phyloP scores from a whole-genome alignment of 2,797 vertebrate species.

The Gouania willdenowi region DNA sequence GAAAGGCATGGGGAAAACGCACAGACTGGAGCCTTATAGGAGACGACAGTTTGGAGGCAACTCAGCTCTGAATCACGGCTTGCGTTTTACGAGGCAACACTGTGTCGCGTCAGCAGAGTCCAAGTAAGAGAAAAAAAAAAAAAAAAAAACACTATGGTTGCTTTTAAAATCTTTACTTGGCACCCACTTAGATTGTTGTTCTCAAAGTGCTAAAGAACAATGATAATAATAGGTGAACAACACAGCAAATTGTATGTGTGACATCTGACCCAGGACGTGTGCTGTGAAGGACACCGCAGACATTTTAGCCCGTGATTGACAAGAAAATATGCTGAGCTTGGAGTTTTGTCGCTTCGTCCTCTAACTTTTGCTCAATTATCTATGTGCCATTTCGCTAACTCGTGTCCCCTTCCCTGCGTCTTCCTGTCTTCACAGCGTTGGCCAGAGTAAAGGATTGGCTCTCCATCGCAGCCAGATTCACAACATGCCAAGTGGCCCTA shows the following conservation, averaged over 20 bases:
- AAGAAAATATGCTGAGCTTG: conserved; percentile 49
- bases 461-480: conserved; percentile 58
- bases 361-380: conserved; percentile 62
- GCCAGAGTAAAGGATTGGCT: conserved; percentile 40
- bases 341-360: conserved; percentile 49
- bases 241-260: neutral
- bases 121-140: too few species aligned
- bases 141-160: conserved; percentile 32
- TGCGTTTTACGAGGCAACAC: conserved; percentile 52
- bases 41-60: conserved; percentile 70
- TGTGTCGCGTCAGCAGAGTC: conserved; percentile 27
- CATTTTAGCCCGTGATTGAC: conserved; percentile 38
- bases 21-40: conserved; percentile 65
- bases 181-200: neutral
- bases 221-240: conserved; percentile 1
- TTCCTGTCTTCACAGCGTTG: conserved; percentile 32
- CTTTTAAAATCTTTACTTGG: conserved; percentile 38
- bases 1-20: conserved; percentile 62
- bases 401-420: conserved; percentile 16
- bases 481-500: conserved; percentile 59
- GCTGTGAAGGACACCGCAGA: conserved; percentile 16
- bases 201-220: conserved; percentile 9
- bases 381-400: conserved; percentile 46
- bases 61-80: conserved; percentile 67
- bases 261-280: conserved; percentile 38